Conservation (phyloP, 2,888 invertebrate genomes). For the Nipponacmea schrenckii region DNA sequence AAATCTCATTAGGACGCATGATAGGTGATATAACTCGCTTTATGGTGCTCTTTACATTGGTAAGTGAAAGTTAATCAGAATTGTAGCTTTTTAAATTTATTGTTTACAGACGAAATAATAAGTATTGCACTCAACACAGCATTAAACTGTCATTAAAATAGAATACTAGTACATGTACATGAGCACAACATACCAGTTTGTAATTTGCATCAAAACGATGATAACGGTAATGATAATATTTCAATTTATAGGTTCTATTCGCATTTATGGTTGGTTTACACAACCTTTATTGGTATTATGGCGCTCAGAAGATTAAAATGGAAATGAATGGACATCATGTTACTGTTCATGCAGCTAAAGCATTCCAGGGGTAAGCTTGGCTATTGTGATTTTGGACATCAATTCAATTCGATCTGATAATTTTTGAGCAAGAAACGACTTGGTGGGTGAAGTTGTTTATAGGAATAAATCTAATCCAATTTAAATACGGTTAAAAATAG, state of each 20-base stretch:
- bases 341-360: slow-evolving; percentile 62
- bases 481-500: neutral
- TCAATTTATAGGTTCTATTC: slow-evolving; percentile 57
- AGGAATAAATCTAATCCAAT: neutral
- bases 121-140: neutral
- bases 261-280: slow-evolving; percentile 69
- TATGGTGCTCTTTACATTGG: slow-evolving; percentile 67
- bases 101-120: neutral
- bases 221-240: no score
- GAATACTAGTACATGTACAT: no score
- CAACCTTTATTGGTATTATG: slow-evolving; percentile 69
- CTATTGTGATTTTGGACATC: neutral
- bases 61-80: slow-evolving; percentile 36
- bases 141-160: no score
- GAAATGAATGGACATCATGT: slow-evolving; percentile 52
- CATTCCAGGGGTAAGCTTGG: slow-evolving; percentile 64
- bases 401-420: no score
- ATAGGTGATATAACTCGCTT: slow-evolving; percentile 68
- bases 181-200: no score
- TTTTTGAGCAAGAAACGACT: no score
- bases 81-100: neutral
- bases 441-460: no score
- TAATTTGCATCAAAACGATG: no score
- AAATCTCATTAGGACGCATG: slow-evolving; percentile 67
- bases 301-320: slow-evolving; percentile 62